Conservation (phyloP, 2,113 vertebrate genomes). For the Gadus chalcogrammus region DNA sequence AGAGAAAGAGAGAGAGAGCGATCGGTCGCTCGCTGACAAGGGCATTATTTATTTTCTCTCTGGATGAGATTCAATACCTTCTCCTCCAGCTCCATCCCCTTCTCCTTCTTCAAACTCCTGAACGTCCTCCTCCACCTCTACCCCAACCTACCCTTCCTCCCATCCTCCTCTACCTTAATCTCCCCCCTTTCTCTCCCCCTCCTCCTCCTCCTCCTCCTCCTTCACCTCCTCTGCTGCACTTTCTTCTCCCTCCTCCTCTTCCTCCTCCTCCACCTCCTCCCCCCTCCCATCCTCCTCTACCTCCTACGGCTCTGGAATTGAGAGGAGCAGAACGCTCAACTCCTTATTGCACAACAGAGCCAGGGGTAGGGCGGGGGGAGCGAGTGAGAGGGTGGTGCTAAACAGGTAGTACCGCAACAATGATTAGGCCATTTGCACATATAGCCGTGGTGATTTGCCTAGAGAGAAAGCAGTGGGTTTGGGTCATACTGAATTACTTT, state of each 20-base stretch:
- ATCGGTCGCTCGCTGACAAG: conserved; percentile 73
- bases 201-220: no score
- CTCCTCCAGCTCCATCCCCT: conserved; percentile 43
- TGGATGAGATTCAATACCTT: conserved; percentile 68
- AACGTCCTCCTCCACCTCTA: no score
- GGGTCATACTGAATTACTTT: no score
- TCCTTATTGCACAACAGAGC: conserved; percentile 45
- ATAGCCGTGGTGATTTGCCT: no score
- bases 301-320: conserved; percentile 2
- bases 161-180: conserved; percentile 40
- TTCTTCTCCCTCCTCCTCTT: conserved; percentile 42
- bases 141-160: no score
- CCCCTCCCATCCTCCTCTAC: neutral
- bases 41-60: conserved; percentile 74
- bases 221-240: no score
- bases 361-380: conserved; percentile 34
- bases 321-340: conserved; percentile 33
- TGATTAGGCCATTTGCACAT: no score
- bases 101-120: conserved; percentile 14
- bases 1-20: no score
- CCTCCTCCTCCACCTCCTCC: conserved; percentile 16
- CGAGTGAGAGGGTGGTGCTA: conserved; percentile 28
- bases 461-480: no score
- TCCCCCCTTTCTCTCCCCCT: conserved; percentile 25
- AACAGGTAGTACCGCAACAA: conserved; percentile 47